Percentiles rank a stretch among this genome's conserved stretches.
Conservation (phyloP, 2,797 vertebrate genomes). For the Mus spretus region DNA sequence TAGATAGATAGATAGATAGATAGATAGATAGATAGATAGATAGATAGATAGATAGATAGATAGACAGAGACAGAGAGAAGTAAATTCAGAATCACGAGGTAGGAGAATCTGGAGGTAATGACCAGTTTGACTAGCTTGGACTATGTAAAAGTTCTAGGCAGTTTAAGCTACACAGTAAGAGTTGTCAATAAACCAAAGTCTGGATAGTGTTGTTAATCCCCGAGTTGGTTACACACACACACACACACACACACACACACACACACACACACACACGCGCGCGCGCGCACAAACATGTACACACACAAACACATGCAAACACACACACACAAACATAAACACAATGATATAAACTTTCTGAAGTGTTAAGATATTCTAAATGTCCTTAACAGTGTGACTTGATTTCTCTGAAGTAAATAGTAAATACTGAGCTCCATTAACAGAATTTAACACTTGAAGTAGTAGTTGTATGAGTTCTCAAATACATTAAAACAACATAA, state of each 20-base stretch:
- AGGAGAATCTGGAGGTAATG: neutral
- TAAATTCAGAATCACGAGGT: neutral
- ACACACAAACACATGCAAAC: neutral
- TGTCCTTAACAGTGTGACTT: conserved; percentile 5
- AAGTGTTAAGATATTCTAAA: conserved; percentile 13
- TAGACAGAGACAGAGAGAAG: neutral
- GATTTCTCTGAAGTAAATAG: neutral
- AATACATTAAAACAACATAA: neutral
- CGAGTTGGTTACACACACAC: neutral
- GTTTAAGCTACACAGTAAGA: neutral
- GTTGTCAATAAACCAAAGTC: neutral
- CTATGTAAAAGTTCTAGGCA: neutral
- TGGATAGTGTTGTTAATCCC: neutral
- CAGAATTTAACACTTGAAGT: conserved; percentile 3
- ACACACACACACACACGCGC: neutral
- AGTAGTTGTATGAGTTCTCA: neutral
- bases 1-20: neutral
- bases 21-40: no score
- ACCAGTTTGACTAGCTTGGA: neutral
- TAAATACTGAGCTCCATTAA: conserved; percentile 48
- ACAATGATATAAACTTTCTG: neutral
- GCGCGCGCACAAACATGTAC: neutral
- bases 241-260: neutral
- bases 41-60: neutral
- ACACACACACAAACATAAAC: neutral